Conservation (phyloP, 2,888 invertebrate species). For the Cataglyphis altisquamis region DNA sequence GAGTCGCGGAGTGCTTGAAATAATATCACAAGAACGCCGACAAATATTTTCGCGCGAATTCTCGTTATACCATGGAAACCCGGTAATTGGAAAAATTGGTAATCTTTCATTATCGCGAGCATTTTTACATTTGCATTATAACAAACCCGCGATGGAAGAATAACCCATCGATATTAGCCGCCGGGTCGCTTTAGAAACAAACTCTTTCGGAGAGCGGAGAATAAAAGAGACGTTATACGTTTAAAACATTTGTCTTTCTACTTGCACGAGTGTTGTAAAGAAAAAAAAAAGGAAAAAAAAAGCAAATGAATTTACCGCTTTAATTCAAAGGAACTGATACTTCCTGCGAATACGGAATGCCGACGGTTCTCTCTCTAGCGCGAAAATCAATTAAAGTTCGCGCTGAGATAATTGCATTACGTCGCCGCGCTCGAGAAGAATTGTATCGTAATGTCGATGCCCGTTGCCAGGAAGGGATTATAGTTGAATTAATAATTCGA, state of each 20-base stretch:
- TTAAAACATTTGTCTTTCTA: not conserved
- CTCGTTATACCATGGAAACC: conserved; percentile 3
- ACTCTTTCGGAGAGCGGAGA: not conserved
- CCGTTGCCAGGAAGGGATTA: conserved; percentile 5
- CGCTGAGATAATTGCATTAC: conserved; percentile 43
- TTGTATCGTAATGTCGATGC: conserved; percentile 29
- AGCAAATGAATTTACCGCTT: not conserved
- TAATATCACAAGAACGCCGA: not conserved
- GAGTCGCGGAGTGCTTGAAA: not conserved
- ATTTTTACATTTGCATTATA: not conserved
- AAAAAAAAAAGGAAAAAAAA: not conserved
- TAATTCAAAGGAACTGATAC: conserved; percentile 8
- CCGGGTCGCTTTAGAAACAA: not conserved
- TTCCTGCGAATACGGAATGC: not conserved
- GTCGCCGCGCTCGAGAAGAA: conserved; percentile 31
- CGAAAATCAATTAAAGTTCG: conserved; percentile 42
- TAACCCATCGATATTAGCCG: not conserved
- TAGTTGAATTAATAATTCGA: conserved; percentile 52
- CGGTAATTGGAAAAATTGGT: not conserved
- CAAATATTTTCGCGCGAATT: conserved; percentile 9
- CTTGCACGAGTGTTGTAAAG: not conserved
- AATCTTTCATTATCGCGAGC: not conserved
- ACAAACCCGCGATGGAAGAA: conserved; percentile 12
- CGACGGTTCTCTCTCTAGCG: not conserved
- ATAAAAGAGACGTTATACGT: not conserved